Conservation (phyloP, 2,888 invertebrate genomes). For the Agrenia bidenticulata region DNA sequence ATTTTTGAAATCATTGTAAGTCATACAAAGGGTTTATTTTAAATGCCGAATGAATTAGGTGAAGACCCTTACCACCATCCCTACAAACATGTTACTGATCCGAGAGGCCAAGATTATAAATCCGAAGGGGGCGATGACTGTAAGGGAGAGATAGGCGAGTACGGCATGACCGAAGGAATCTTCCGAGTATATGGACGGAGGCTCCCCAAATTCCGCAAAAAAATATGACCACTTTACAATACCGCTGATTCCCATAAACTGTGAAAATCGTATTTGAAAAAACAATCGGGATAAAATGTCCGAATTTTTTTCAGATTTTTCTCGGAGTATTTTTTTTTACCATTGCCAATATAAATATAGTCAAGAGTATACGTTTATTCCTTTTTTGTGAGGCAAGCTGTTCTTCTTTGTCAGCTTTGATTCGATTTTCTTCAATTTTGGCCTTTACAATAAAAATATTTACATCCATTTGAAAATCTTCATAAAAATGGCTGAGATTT, state of each 20-base stretch:
- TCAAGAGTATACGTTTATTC: not conserved
- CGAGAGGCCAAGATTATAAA: not conserved
- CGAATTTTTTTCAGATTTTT: too few species aligned
- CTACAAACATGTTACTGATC: constrained; percentile 7
- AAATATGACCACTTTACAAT: not conserved
- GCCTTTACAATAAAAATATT: too few species aligned
- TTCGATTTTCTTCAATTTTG: too few species aligned
- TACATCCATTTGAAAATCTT: too few species aligned
- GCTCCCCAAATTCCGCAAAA: not conserved
- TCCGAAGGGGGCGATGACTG: not conserved
- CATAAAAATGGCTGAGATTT: too few species aligned
- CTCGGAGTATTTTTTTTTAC: too few species aligned
- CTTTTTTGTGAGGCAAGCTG: too few species aligned
- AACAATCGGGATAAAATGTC: too few species aligned
- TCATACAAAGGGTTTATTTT: not conserved
- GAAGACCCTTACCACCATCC: constrained; percentile 1
- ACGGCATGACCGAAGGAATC: not conserved
- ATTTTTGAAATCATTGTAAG: too few species aligned
- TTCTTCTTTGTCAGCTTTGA: not conserved
- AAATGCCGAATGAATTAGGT: not conserved
- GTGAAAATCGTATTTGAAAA: not conserved
- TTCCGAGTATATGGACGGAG: not conserved
- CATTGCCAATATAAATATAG: not conserved
- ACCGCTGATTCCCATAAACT: not conserved
- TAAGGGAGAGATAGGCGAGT: not conserved